A percentile compares a stretch with the other conserved stretches of the same genome.
phyloP scores from a whole-genome alignment of 2,797 vertebrate species.

The Anisognathus igniventris region DNA sequence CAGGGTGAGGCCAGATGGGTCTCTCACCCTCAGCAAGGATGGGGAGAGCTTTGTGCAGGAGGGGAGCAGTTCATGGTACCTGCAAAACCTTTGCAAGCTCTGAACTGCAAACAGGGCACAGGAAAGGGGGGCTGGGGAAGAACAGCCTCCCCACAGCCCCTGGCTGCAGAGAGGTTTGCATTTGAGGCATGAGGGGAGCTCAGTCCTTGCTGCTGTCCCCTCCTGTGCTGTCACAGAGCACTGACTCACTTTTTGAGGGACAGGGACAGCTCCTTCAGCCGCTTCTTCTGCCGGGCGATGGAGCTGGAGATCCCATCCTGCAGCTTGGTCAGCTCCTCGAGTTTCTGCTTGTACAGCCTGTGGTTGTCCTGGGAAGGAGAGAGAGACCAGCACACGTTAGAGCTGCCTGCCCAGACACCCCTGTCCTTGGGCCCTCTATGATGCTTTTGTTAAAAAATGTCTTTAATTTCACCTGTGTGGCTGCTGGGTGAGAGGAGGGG shows the following conservation, averaged over 20 bases:
- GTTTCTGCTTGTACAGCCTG: constrained; percentile 85
- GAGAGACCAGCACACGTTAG: accelerated
- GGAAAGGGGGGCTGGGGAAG: not conserved
- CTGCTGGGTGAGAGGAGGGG: not conserved
- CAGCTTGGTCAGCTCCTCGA: constrained; percentile 88
- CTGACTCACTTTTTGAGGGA: constrained; percentile 77
- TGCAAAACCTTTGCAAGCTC: not conserved
- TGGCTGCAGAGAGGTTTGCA: not conserved
- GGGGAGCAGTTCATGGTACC: not conserved
- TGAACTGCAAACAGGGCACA: not conserved
- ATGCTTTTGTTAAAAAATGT: not conserved
- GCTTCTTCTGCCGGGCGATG: constrained; percentile 81
- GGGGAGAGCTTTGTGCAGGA: not conserved
- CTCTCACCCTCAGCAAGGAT: not conserved
- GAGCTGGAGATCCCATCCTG: constrained; percentile 83
- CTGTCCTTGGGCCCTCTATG: not conserved
- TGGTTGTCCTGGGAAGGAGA: constrained; percentile 83
- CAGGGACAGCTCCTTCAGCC: constrained; percentile 79
- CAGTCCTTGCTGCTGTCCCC: not conserved
- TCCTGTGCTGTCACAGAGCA: accelerated
- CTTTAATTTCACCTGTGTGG: not conserved
- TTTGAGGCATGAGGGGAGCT: accelerated
- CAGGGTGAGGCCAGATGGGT: not conserved
- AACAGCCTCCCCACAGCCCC: not conserved
- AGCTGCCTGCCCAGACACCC: not conserved